Base-by-base conservation (phyloP, 2,113 vertebrate species). In the Condylura cristata region DNA sequence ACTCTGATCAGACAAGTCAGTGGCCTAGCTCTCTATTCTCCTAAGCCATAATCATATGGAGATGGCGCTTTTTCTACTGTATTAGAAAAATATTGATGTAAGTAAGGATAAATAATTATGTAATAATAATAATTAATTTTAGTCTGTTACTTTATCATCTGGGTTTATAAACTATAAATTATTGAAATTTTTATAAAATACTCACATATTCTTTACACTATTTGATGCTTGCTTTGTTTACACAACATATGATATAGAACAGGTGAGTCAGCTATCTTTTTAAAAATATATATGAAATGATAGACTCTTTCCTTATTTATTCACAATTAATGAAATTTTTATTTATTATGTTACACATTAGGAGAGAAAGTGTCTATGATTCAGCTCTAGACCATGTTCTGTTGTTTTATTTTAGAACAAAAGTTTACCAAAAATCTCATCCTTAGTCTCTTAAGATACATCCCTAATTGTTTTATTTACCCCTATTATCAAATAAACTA, bases 31-130 rank as follows among this genome's bases (percentile, higher is more conserved):
- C 13, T 28, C 16, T 81, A 68, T 48, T 46, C 8, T 24, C 18
- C 37, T 44, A 71, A 48, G 44, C 20, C 61, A 44, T 83, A 68
- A 75, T 82, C 32, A 65, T 28, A 53, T 20, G 28, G 13, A 88
- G 70, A 70, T 14, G 44, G 12, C 26, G 80, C 24, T 79, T 95
- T 58, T 68, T 56, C 76, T 86, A 39, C n/a, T 56, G 14, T 2
- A 37, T 86, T 90, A 80, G 86, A 74, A 90, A 86, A 92, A 93
- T 76, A 83, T 34, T 53, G 30, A 88, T 75, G 85, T 87, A 76
- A 82, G 70, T 88, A 61, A n/a, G 48, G 66, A 75, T 87, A 68
- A 82, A 41, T 82, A 44, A 94, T 8, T 70, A 3, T 63, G 76
- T 48, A 93, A 10, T 71, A 63, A 95, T 48, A 78, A 68, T 81